Conservation (phyloP, 1,140 invertebrate species). For the Bombus turneri region DNA sequence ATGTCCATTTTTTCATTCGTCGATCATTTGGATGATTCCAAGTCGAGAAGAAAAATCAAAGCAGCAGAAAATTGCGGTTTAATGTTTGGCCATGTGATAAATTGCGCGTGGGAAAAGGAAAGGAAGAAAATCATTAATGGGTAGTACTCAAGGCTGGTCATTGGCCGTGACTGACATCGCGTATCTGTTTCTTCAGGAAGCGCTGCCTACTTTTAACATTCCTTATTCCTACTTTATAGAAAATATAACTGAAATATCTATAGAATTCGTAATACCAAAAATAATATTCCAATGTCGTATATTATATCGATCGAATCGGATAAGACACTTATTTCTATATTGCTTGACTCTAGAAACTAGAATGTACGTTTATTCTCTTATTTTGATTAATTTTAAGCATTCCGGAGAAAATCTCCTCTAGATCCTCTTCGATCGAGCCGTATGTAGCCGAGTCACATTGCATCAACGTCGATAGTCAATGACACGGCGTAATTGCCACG, state of each 20-base stretch:
- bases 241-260: background rate
- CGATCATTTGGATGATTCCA: background rate
- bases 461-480: no score
- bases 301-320: background rate
- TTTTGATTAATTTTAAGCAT: background rate
- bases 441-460: no score
- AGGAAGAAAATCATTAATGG: slow-evolving; percentile 64
- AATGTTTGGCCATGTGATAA: slow-evolving; percentile 30
- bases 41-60: no score
- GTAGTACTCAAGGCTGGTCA: slow-evolving; percentile 62
- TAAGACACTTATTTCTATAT: background rate
- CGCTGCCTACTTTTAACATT: slow-evolving; percentile 20
- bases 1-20: background rate
- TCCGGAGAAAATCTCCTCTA: no score
- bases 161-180: slow-evolving; percentile 60
- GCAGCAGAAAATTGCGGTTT: slow-evolving; percentile 13
- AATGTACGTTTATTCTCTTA: background rate
- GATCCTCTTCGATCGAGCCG: no score
- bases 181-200: slow-evolving; percentile 52
- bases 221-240: background rate
- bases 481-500: slow-evolving; percentile 62
- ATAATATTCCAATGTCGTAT: no score
- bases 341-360: background rate
- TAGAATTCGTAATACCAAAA: background rate
- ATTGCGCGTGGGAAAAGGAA: slow-evolving; percentile 46